Conservation (phyloP, 37 sponge, comb jelly and placozoan genomes). For the Theonella swinhoei region DNA sequence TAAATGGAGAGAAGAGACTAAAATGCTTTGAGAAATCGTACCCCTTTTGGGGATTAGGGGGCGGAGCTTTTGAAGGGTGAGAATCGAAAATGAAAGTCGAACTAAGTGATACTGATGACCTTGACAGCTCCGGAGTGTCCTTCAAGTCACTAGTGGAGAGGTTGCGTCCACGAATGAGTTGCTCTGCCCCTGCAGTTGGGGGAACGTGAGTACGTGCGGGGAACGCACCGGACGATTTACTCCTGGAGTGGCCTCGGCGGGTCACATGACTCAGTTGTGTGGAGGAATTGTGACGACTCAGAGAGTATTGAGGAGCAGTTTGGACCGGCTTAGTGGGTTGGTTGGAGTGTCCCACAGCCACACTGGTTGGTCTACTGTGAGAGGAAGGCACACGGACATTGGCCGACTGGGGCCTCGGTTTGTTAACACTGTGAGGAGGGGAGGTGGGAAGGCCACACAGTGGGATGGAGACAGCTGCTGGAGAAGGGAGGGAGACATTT, state of each 20-base stretch:
- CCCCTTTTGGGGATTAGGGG: slow-evolving; percentile 17
- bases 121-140: neutral
- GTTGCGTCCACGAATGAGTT: neutral
- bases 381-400: neutral
- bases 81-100: neutral
- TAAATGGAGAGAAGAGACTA: slow-evolving; percentile 73
- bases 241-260: neutral
- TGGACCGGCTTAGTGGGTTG: neutral
- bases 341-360: neutral
- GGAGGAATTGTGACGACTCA: neutral
- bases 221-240: neutral
- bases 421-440: neutral
- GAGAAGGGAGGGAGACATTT: neutral
- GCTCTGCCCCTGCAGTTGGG: no score
- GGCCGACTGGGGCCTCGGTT: neutral
- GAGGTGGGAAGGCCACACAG: neutral
- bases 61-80: neutral
- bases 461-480: neutral
- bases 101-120: neutral
- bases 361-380: neutral
- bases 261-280: neutral
- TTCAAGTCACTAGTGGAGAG: neutral
- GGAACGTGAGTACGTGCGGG: neutral
- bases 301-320: neutral
- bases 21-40: slow-evolving; percentile 75